Conservation (phyloP, 2,113 vertebrate genomes). For the Tapirus terrestris region DNA sequence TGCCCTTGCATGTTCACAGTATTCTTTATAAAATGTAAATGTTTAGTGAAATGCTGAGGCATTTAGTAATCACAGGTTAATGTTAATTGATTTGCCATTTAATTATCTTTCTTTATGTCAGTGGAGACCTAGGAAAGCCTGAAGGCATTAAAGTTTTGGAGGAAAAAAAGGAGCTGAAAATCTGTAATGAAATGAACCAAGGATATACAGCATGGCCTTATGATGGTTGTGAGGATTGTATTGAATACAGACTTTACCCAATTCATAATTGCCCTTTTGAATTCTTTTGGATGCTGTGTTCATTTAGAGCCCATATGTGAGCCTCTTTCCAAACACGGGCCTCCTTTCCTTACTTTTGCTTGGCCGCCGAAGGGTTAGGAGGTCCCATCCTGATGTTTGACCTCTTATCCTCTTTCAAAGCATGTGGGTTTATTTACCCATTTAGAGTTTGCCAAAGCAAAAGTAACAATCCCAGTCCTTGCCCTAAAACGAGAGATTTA, state of each 20-base stretch:
- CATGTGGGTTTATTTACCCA: not conserved
- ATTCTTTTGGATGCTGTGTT: not conserved
- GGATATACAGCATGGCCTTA: not conserved
- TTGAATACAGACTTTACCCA: not conserved
- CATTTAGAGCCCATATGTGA: not conserved
- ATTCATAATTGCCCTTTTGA: not conserved
- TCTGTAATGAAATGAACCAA: not conserved
- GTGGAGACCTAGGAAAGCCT: not conserved
- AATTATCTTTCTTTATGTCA: constrained; percentile 50
- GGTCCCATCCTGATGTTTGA: not conserved
- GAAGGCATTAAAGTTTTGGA: not conserved
- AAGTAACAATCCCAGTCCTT: not conserved
- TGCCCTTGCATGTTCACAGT: not conserved
- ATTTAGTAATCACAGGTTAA: constrained; percentile 28
- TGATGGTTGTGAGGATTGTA: not conserved
- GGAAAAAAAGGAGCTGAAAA: not conserved
- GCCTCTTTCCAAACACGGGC: not conserved
- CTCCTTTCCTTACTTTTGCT: not conserved
- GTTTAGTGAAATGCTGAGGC: constrained; percentile 35
- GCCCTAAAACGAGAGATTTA: constrained; percentile 43
- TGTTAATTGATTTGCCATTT: constrained; percentile 32
- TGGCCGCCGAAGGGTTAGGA: not conserved
- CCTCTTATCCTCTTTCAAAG: constrained; percentile 1
- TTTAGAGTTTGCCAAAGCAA: constrained; percentile 33
- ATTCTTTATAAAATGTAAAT: constrained; percentile 42